Percentiles rank a stretch among this genome's conserved stretches.
These are phyloP conservation scores for Cherax destructor DNA, from an alignment of 1,140 invertebrate genomes.

Conservation along the genomic window DNA sequence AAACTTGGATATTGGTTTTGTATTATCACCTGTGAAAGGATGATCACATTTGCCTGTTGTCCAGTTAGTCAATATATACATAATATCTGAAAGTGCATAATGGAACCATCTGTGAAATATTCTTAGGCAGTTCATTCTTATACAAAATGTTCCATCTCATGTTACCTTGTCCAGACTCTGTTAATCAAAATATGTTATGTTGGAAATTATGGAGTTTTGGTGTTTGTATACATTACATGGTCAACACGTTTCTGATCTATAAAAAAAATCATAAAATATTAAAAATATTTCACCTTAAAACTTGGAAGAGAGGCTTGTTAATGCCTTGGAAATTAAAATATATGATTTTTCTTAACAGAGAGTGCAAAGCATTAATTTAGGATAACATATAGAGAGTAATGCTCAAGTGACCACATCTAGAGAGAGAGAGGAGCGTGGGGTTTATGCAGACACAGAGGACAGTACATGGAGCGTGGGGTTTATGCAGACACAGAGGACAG, in stretches of 20 bases:
- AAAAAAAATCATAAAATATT: background rate
- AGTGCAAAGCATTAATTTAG: background rate
- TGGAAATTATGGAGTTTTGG: slow-evolving; percentile 3
- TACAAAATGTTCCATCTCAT: background rate
- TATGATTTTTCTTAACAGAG: background rate
- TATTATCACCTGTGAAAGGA: slow-evolving; percentile 29
- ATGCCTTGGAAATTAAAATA: background rate
- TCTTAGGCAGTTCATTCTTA: background rate
- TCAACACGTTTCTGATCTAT: background rate
- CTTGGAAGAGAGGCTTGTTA: background rate
- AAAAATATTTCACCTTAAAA: background rate
- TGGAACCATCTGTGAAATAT: slow-evolving; percentile 31
- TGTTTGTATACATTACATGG: background rate
- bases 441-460: too few species aligned
- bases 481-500: too few species aligned
- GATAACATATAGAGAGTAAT: background rate
- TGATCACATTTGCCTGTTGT: slow-evolving; percentile 31
- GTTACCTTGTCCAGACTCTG: slow-evolving; percentile 16
- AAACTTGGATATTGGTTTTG: slow-evolving; percentile 41
- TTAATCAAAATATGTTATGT: slow-evolving; percentile 40
- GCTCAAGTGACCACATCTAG: background rate
- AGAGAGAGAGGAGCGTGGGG: background rate
- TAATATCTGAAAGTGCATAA: slow-evolving; percentile 43
- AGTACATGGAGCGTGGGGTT: too few species aligned
- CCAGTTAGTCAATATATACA: slow-evolving; percentile 43